Evolutionary conservation across 2,888 invertebrate species (phyloP).

Genomic region (Petrophora chlorosata): DNA sequence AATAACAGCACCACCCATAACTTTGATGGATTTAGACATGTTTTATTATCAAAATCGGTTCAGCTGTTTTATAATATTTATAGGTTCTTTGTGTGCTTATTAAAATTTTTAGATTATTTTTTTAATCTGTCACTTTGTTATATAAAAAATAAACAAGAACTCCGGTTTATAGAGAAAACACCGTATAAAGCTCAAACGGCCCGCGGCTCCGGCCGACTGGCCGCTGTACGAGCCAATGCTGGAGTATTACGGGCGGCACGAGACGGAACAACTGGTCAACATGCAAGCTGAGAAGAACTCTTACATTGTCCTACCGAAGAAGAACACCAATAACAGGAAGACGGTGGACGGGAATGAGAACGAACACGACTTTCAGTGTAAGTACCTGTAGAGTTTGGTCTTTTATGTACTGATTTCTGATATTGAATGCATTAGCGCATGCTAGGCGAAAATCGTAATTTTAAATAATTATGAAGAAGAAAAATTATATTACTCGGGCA

Average conservation of each 20-base stretch:
- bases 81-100: too few relatives aligned
- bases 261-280: constrained; percentile 54
- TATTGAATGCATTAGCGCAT: too few relatives aligned
- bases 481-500: too few relatives aligned
- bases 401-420: constrained; percentile 6
- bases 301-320: constrained; percentile 34
- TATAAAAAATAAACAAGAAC: too few relatives aligned
- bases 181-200: constrained; percentile 58
- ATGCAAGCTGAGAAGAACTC: constrained; percentile 52
- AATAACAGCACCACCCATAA: too few relatives aligned
- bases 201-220: constrained; percentile 57
- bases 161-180: constrained; percentile 65
- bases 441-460: too few relatives aligned
- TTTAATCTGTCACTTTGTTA: too few relatives aligned
- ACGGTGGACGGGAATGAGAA: constrained; percentile 36
- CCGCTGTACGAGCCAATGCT: constrained; percentile 63
- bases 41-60: too few relatives aligned
- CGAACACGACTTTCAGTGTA: constrained; percentile 70
- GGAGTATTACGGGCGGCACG: constrained; percentile 57
- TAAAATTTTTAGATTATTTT: too few relatives aligned
- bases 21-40: too few relatives aligned
- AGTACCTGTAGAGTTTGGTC: constrained; percentile 37
- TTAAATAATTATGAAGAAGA: too few relatives aligned
- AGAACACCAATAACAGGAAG: constrained; percentile 38
- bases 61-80: too few relatives aligned